Evolutionary conservation across 2,113 vertebrate genomes (phyloP).

Genomic region (Pycnonotus jocosus): DNA sequence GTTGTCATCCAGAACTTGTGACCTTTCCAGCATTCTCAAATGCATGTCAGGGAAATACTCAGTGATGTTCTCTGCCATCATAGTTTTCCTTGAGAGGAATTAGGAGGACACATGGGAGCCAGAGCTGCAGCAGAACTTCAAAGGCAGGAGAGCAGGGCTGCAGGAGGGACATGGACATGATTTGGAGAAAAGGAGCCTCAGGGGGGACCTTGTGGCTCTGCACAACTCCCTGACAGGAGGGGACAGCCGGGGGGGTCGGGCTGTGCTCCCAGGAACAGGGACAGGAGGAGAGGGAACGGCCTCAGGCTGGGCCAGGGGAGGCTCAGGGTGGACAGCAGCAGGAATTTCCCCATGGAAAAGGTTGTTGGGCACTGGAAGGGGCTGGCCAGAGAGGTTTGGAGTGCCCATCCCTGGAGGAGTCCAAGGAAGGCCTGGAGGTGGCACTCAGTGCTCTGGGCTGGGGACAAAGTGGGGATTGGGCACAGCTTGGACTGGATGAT

Average conservation of each 20-base stretch:
- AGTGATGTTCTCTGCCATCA: neutral
- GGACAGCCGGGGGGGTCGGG: rapidly evolving
- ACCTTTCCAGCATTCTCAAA: neutral
- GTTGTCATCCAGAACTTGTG: neutral
- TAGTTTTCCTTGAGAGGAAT: neutral
- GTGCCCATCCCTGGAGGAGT: rapidly evolving
- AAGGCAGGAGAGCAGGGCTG: neutral
- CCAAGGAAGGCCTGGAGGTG: rapidly evolving
- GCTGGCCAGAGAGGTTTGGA: neutral
- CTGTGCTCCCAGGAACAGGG: neutral
- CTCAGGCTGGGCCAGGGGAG: neutral
- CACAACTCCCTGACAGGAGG: neutral
- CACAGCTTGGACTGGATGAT: neutral
- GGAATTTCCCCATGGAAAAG: neutral
- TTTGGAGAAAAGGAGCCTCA: neutral
- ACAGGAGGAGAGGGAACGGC: neutral
- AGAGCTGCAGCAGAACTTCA: neutral
- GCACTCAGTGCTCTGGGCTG: neutral
- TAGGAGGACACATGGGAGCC: neutral
- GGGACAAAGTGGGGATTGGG: rapidly evolving
- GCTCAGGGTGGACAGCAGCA: rapidly evolving
- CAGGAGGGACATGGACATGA: neutral
- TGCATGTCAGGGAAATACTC: neutral
- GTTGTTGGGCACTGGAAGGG: rapidly evolving
- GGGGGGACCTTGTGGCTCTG: neutral